These are phyloP conservation scores for Serripes groenlandicus DNA, from an alignment of 2,888 invertebrate genomes.

Conservation along the genomic window DNA sequence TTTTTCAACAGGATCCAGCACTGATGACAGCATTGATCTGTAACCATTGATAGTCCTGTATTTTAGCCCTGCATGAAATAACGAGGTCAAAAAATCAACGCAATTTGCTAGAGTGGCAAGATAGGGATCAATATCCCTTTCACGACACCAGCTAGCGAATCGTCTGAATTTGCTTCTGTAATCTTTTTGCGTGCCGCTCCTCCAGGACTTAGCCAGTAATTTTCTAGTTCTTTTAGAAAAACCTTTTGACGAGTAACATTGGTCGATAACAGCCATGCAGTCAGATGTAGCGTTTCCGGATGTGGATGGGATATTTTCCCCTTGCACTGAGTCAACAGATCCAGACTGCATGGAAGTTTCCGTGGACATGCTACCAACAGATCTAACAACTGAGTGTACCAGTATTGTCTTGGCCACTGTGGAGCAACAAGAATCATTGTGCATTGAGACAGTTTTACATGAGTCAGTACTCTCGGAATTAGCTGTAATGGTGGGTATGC, in stretches of 20 bases:
- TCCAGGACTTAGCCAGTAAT: conserved; percentile 36
- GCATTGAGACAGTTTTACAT: conserved; percentile 35
- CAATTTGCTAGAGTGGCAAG: conserved; percentile 31
- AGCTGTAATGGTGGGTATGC: conserved; percentile 40
- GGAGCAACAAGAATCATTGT: conserved; percentile 49
- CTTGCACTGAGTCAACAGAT: conserved; percentile 34
- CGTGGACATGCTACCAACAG: conserved; percentile 40
- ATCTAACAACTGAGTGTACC: conserved; percentile 25
- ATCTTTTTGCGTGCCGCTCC: conserved; percentile 27
- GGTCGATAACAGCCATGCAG: conserved; percentile 44
- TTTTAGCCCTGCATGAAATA: conserved; percentile 21
- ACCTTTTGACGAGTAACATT: conserved; percentile 28
- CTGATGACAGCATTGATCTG: conserved; percentile 33
- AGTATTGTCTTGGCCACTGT: conserved; percentile 39
- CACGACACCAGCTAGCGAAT: conserved; percentile 54
- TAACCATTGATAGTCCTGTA: conserved; percentile 32
- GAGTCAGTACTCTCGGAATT: conserved; percentile 36
- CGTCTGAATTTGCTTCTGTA: conserved; percentile 37
- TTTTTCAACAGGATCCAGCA: conserved; percentile 17
- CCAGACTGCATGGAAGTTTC: conserved; percentile 31
- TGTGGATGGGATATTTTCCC: conserved; percentile 39
- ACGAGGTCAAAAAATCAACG: conserved; percentile 19
- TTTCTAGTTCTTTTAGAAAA: conserved; percentile 33
- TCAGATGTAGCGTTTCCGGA: conserved; percentile 19
- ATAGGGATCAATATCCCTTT: conserved; percentile 46